phyloP scores from a whole-genome alignment of 1,140 invertebrate species.

The Drosophila ogumai region DNA sequence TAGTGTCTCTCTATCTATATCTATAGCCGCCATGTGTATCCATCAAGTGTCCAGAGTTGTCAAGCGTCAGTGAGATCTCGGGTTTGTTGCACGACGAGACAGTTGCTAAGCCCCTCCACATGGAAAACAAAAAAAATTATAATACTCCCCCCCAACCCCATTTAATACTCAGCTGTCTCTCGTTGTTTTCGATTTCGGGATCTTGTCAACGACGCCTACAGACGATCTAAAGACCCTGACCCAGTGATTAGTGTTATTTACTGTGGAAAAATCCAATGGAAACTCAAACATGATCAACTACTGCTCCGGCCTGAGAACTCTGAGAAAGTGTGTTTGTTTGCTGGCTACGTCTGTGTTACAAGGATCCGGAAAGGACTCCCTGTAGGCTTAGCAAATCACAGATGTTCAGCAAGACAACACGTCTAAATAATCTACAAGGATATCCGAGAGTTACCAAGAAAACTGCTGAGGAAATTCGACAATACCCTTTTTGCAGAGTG shows the following conservation, averaged over 20 bases:
- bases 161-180: constrained; percentile 79
- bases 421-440: constrained; percentile 67
- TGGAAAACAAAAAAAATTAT: constrained; percentile 4
- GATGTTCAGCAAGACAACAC: constrained; percentile 84
- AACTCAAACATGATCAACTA: not conserved
- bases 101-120: constrained; percentile 61
- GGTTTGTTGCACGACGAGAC: constrained; percentile 83
- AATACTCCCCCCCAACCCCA: constrained; percentile 16
- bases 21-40: constrained; percentile 29
- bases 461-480: not conserved
- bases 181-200: constrained; percentile 85
- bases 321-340: constrained; percentile 84
- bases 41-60: constrained; percentile 42
- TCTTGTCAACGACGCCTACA: constrained; percentile 70
- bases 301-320: constrained; percentile 35
- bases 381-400: constrained; percentile 70
- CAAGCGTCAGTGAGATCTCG: constrained; percentile 73
- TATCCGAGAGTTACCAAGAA: not conserved
- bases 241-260: constrained; percentile 33
- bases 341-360: constrained; percentile 80
- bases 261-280: constrained; percentile 13
- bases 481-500: not conserved
- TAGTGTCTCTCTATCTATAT: constrained; percentile 19
- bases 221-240: constrained; percentile 19
- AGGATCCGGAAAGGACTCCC: constrained; percentile 1